Base-by-base conservation (phyloP, 2,797 vertebrate genomes). In the Phrynocephalus forsythii region DNA sequence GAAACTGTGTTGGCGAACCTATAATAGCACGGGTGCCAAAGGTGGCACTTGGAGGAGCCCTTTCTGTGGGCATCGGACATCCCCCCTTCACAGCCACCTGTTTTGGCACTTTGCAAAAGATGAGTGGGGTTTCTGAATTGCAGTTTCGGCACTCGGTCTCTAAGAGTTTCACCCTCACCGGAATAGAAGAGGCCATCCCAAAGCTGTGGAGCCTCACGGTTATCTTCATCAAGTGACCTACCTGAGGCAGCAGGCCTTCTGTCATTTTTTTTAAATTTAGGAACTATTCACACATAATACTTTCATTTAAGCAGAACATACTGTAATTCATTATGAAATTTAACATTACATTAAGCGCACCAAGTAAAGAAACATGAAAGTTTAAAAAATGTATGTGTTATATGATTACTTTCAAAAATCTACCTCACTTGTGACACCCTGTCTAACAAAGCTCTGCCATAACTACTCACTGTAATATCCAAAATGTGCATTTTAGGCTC, bases 401-500 rank as follows among this genome's bases (percentile, higher is more conserved):
- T 44, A 44, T 44, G 52, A 56, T 56, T 56, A 56, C 52, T 56
- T 56, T 56, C 13, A 56, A 11, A 56, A 56, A 56, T 56, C 11
- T 11, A 56, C 52, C 52, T 56, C 9, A 56, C 52, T 10, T 56
- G 52, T 9, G 13, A 56, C 2, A 44, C 38, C 38, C 38, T 44
- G 38, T 4, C 24, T 90, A 72, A 60, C 69, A 38, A 6, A 33
- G 28, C 22, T 50, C 44, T 30, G 28, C n/a, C 76, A 22, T 7
- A 92, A 63, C 13, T 82, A 93, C 92, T 90, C 95, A 99, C 99
- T 96, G 98, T 96, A 73, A 99, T 88, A 86, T 96, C 84, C 63
- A 99, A 94, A 11, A 96, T 87, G 1, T 95, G 89, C 56, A 97
- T 97, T 20, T 95, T 96, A 2, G 97, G 91, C 92, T 99, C 99